These are phyloP conservation scores for Tolmerus cingulatus DNA, from an alignment of 2,888 invertebrate genomes.

Conservation along the genomic window DNA sequence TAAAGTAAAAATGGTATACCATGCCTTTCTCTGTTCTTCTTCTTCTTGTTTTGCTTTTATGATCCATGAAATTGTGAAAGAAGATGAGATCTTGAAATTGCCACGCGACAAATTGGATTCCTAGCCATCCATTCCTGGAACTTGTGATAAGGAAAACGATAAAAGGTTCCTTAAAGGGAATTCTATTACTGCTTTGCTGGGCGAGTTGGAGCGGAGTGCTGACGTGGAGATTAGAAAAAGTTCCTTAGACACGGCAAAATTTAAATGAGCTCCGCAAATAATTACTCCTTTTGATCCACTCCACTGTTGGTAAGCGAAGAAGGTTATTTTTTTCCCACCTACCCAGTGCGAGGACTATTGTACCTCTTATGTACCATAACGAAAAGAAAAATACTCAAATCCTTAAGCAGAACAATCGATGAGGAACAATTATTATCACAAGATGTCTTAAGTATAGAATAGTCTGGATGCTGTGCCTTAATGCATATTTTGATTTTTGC, in stretches of 20 bases:
- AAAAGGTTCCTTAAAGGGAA: constrained; percentile 39
- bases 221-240: constrained; percentile 17
- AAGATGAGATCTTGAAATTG: constrained; percentile 41
- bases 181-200: constrained; percentile 24
- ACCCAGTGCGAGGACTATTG: background rate
- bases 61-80: constrained; percentile 42
- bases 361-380: background rate
- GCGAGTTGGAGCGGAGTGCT: constrained; percentile 6
- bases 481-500: too few relatives aligned
- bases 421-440: too few relatives aligned
- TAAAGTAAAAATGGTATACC: constrained; percentile 37
- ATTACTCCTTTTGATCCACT: constrained; percentile 33
- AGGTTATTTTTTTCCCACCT: background rate
- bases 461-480: too few relatives aligned
- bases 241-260: constrained; percentile 29
- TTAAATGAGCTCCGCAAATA: constrained; percentile 37
- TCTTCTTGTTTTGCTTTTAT: constrained; percentile 40
- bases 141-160: constrained; percentile 34
- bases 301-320: background rate
- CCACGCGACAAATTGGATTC: constrained; percentile 43
- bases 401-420: too few relatives aligned
- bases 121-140: constrained; percentile 34
- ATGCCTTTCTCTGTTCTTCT: constrained; percentile 3
- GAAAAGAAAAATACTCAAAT: too few relatives aligned
- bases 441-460: too few relatives aligned